Base-by-base conservation (phyloP, 2,888 invertebrate species). In the Candidula unifasciata region DNA sequence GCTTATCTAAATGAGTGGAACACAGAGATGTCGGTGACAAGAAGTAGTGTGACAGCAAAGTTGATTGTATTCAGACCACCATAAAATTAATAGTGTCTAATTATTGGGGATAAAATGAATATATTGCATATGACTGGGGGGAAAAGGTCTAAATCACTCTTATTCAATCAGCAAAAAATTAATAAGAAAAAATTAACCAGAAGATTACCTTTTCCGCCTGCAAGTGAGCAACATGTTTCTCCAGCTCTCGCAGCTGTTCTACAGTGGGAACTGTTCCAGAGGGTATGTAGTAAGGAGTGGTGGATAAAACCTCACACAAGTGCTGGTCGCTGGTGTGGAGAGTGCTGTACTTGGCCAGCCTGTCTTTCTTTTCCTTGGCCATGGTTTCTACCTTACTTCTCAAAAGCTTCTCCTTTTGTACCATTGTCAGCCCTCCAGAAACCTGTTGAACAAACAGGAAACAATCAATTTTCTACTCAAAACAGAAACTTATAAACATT, bases 271-370 rank as follows among this genome's bases (percentile, higher is more conserved):
- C 91, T n/a, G 88, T 86, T n/a, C 90, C 90, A 10, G 90, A 89
- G 0, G 93, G 91, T 64, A 93, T 90, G 87, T 93, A 93, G 84
- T 92, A 92, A 0, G 93, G 93, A 2, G 92, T 92, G 54, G 89
- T 88, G 83, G 90, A 90, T 85, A 94, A 86, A 8, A 88, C 84
- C 69, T 92, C 92, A 90, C 93, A 94, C 76, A 93, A 87, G 21
- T 88, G 82, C 84, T 93, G 90, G 83, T 93, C 92, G 66, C 90
- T 87, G 5, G 88, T 89, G 64, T 88, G 89, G n/a, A 94, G 86
- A 18, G 89, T 87, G 52, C 90, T 89, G 79, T 93, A 88, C 6
- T 88, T 89, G 79, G 90, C 88, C 83, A 93, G 69, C 57, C 94
- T 88, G 30, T 92, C 92, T 35, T 90, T 89, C 86, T 93, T 93